Percentiles rank a stretch among this genome's conserved stretches.
Evolutionary conservation across 2,113 vertebrate genomes (phyloP).

Genomic region (Neodontobutis hainanensis): DNA sequence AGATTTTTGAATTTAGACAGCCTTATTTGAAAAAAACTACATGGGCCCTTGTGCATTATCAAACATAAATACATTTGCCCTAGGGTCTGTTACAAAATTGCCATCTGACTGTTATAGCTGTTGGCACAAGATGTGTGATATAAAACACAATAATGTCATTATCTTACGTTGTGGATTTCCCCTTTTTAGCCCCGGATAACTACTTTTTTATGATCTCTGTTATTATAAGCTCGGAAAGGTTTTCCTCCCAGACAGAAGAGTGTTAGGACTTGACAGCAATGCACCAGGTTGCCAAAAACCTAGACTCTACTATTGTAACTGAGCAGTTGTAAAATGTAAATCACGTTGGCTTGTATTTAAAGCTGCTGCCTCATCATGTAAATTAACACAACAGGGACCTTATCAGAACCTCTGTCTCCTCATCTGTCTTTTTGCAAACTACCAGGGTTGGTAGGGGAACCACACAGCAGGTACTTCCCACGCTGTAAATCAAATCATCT

Average conservation of each 20-base stretch:
- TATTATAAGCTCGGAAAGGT: slow-evolving; percentile 14
- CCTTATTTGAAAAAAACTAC: not conserved
- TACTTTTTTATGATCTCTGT: slow-evolving; percentile 39
- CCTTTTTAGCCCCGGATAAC: slow-evolving; percentile 46
- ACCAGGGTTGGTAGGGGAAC: slow-evolving; percentile 26
- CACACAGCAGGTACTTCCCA: slow-evolving; percentile 55
- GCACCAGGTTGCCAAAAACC: not conserved
- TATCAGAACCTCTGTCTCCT: slow-evolving; percentile 2
- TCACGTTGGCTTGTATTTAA: not conserved
- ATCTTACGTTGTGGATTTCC: slow-evolving; percentile 42
- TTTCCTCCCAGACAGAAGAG: slow-evolving; percentile 19
- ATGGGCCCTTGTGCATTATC: not conserved
- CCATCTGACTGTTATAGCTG: slow-evolving; percentile 37
- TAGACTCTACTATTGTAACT: too few relatives aligned
- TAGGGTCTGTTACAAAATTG: slow-evolving; percentile 23
- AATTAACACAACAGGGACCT: slow-evolving; percentile 34
- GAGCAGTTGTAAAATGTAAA: not conserved
- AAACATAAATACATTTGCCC: slow-evolving; percentile 9
- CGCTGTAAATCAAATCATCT: slow-evolving; percentile 43
- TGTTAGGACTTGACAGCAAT: not conserved
- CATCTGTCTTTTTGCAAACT: slow-evolving; percentile 25
- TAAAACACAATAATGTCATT: slow-evolving; percentile 57
- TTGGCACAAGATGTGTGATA: slow-evolving; percentile 39
- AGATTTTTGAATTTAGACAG: not conserved
- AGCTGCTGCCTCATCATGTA: not conserved